phyloP scores from a whole-genome alignment of 2,113 vertebrate genomes.

The human (Homo sapiens) region GRCh38 chr17:18179501-18180000 shows the following conservation, averaged over 20 bases:
- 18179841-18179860: neutral
- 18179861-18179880: neutral
- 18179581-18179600: conserved; percentile 24
- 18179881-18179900: neutral
- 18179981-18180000: neutral
- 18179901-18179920: neutral
- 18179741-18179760: neutral
- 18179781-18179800: neutral
- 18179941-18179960: neutral
- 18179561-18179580: neutral
- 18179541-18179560: neutral
- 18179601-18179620: neutral
- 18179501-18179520: neutral
- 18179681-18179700: neutral
- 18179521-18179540: neutral
- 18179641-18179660: conserved; percentile 3
- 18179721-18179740: neutral
- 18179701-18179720: neutral
- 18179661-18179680: neutral
- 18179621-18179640: conserved; percentile 37
- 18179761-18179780: conserved; percentile 19
- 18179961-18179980: neutral
- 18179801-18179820: conserved; percentile 1
- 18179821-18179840: neutral
- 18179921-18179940: neutral